phyloP scores from a whole-genome alignment of 1,140 invertebrate genomes.

The Atta texana region DNA sequence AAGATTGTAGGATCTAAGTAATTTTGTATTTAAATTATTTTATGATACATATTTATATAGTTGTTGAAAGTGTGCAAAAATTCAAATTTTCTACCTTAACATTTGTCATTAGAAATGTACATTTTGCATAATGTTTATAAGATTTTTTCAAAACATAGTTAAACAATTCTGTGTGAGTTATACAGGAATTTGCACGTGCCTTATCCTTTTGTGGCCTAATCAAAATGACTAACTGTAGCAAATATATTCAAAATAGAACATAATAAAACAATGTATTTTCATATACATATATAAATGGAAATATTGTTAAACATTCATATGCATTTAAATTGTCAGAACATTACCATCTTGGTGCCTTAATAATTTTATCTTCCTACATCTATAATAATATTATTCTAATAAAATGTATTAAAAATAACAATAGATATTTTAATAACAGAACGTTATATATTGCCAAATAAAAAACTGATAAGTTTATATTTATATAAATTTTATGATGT shows the following conservation, averaged over 20 bases:
- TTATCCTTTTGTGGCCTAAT: not conserved
- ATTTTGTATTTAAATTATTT: slow-evolving; percentile 54
- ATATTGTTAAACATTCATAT: slow-evolving; percentile 7
- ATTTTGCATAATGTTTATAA: slow-evolving; percentile 22
- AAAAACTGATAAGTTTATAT: not conserved
- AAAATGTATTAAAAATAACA: slow-evolving; percentile 10
- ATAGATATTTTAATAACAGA: not conserved
- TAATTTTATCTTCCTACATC: slow-evolving; percentile 1
- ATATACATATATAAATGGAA: not conserved
- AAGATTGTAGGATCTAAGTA: slow-evolving; percentile 16
- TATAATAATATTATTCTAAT: slow-evolving; percentile 5
- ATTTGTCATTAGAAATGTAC: not conserved
- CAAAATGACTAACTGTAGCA: not conserved
- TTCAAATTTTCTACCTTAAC: not conserved
- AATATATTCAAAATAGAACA: too few relatives aligned
- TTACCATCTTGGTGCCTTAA: not conserved
- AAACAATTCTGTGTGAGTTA: not conserved
- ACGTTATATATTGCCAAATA: not conserved
- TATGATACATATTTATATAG: slow-evolving; percentile 32
- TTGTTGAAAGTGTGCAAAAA: not conserved
- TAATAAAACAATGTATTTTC: slow-evolving; percentile 31
- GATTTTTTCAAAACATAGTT: not conserved
- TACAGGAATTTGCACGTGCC: not conserved
- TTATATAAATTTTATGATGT: not conserved
- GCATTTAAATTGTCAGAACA: slow-evolving; percentile 9